Evolutionary conservation across 37 sponge, comb jelly and placozoan species (phyloP), one percentile per base, ranked within the genome.

Genomic region (Hexactinellida sp.): DNA sequence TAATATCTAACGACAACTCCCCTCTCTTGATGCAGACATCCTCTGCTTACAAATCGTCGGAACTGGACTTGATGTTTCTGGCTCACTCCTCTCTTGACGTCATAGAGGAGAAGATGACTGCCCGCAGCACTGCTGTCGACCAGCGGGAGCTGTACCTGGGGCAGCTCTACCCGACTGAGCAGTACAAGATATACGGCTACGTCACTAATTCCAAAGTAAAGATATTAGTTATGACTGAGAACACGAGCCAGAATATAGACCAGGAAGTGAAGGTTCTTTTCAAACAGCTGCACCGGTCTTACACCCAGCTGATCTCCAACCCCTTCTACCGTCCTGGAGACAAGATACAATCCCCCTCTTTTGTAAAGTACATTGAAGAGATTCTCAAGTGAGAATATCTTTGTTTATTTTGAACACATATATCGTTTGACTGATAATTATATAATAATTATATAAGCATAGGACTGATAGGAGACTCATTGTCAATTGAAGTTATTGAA

Each of bases 101-200:
- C 0, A 90, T 98, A 24, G 99, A 98, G 85, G 99, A 98, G 86
- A 95, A 98, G 83, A 38, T 82, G 83, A 82, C 87, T 1, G 37
- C 54, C 24, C 83, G 83, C 30, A 83, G 83, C 36, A 37, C 87
- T 82, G 51, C 38, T 82, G 82, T 82, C 16, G 96, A 95, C 54
- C 88, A 85, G n/a, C 85, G 99, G 30, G 99, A 98, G 39, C 90
- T 92, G 51, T 98, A 95, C 83, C 90, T 98, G 0, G 99, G 99
- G 24, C 90, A 91, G n/a, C 93, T 98, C 36, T 95, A 93, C 84
- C 94, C 94, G 0, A 92, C 96, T 32, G 99, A 98, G 83, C 91
- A 98, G 38, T 95, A 95, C 63, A 93, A 94, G 87, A 90, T 98
- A 92, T 98, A 95, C 88, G 99, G 99, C 19, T 98, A 98, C 88